Base-by-base conservation (phyloP, 2,113 vertebrate genomes). In the Lepisosteus oculatus region DNA sequence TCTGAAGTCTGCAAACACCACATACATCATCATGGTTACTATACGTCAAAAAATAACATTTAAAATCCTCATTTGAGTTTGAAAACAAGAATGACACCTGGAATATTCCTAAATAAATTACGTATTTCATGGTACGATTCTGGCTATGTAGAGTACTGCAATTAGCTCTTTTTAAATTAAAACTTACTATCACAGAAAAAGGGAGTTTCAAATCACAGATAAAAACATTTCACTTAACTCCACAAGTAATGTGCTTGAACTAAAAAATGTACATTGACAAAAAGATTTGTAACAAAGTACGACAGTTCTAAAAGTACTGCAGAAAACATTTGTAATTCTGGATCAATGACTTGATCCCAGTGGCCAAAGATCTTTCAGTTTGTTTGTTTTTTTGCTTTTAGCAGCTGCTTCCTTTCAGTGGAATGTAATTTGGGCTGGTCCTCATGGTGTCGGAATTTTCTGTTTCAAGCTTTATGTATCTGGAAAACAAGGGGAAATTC, bases 401-500 rank as follows among this genome's bases (percentile, higher is more conserved):
- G 78, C 80, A 76, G 77, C 80, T 78, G 82, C 83, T 82, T 68
- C 6, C 3, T 41, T 79, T 79, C 76, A 85, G 84, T 70, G 76
- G 80, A 79, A 82, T 80, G 81, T 74, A 69, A 72, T 71, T 43
- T 81, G 80, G 76, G 69, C 63, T 83, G 85, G 81, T 86, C 75
- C 81, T 85, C 77, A 76, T 74, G 81, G 70, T 72, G 44, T 83
- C 78, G 65, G 54, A 61, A 73, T 65, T 75, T 57, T 59, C 55
- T 45, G 44, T 77, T 1, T 6, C 76, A 61, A 75, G 69, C 78
- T 88, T 81, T 90, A 90, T 85, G 88, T 90, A 86, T 90, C 90
- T 91, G 66, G 9, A 67, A 77, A 62, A 71, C 67, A 69, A 74
- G 67, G 57, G 69, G 72, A 67, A 69, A 74, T 54, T 47, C 72